Conservation (phyloP, 2,888 invertebrate genomes). For the Tigriopus californicus region DNA sequence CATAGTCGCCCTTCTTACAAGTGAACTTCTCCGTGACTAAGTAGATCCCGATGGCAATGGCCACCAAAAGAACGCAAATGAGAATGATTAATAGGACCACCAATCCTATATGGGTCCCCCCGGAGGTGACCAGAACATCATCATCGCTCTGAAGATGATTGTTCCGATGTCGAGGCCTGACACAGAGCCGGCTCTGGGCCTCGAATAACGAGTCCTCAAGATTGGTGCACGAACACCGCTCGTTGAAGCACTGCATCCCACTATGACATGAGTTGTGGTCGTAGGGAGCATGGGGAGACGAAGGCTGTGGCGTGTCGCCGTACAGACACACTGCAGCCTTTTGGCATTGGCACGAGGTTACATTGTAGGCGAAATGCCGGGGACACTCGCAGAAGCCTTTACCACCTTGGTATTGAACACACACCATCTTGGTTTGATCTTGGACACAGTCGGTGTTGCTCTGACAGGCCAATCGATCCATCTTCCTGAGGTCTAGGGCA, state of each 20-base stretch:
- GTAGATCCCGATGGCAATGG: too few species aligned
- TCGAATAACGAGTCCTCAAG: neutral
- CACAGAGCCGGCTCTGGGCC: constrained; percentile 4
- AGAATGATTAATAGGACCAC: too few species aligned
- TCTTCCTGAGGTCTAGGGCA: too few species aligned
- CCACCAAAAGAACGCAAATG: too few species aligned
- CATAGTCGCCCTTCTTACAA: constrained; percentile 10
- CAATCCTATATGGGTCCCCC: too few species aligned
- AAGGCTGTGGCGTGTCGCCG: neutral
- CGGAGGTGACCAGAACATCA: too few species aligned
- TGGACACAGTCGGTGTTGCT: too few species aligned
- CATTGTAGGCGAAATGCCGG: neutral
- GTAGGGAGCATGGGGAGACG: too few species aligned
- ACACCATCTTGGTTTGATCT: too few species aligned
- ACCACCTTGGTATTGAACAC: neutral
- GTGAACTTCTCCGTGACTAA: neutral
- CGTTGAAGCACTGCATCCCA: neutral
- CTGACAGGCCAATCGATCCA: too few species aligned
- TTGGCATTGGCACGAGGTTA: neutral
- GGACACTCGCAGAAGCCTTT: constrained; percentile 6
- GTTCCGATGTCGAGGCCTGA: neutral
- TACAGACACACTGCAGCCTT: neutral
- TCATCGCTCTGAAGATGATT: too few species aligned
- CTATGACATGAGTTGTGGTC: neutral
- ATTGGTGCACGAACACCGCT: neutral